Conservation (phyloP, 1,140 invertebrate species). For the Pinna nobilis region DNA sequence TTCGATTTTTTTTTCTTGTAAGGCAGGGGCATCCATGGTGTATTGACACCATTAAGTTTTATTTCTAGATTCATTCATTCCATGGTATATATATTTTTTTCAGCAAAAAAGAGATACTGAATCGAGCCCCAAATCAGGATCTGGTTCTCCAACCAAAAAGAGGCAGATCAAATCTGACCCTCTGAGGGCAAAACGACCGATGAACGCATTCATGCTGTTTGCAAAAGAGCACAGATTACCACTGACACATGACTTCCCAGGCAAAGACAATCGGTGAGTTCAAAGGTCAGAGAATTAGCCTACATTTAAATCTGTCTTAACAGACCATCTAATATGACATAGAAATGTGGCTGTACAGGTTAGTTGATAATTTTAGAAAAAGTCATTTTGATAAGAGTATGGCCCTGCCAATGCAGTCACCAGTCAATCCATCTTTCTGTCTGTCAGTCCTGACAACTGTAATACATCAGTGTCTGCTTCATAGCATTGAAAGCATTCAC, state of each 20-base stretch:
- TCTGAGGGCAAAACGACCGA: conserved; percentile 74
- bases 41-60: neutral
- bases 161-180: conserved; percentile 30
- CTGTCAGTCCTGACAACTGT: too few relatives aligned
- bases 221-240: conserved; percentile 77
- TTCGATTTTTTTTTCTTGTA: neutral
- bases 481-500: too few relatives aligned
- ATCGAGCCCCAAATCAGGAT: conserved; percentile 38
- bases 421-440: too few relatives aligned
- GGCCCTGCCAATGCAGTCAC: too few relatives aligned
- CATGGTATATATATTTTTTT: neutral
- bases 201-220: conserved; percentile 80
- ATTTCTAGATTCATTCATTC: neutral
- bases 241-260: conserved; percentile 78
- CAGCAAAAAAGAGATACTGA: conserved; percentile 50
- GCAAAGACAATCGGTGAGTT: conserved; percentile 78
- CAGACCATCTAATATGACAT: neutral
- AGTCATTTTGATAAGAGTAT: too few relatives aligned
- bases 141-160: conserved; percentile 29
- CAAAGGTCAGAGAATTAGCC: neutral
- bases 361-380: too few relatives aligned
- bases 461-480: too few relatives aligned
- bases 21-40: neutral
- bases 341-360: neutral
- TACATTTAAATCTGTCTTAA: neutral